Conservation (phyloP, 2,113 vertebrate genomes). For the Thryonomys swinderianus region DNA sequence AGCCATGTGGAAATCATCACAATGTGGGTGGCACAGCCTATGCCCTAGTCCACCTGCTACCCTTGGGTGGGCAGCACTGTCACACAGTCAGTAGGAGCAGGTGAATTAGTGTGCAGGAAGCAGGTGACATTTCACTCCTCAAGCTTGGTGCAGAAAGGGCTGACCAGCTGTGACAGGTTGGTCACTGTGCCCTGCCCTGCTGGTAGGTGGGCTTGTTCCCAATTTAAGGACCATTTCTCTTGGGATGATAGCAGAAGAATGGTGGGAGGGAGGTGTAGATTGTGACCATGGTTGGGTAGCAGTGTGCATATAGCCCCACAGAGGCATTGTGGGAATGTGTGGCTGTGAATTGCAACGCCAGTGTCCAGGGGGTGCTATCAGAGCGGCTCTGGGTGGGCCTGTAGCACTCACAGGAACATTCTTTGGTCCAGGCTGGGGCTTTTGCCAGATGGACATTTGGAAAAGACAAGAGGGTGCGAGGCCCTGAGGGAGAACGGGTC, state of each 20-base stretch:
- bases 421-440: fast-evolving
- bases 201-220: neutral
- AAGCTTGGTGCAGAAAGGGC: neutral
- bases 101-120: neutral
- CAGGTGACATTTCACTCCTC: neutral
- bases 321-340: neutral
- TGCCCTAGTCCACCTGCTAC: neutral
- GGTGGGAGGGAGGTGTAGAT: neutral
- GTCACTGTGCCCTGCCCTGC: neutral
- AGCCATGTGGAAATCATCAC: neutral
- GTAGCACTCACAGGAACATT: neutral
- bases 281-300: neutral
- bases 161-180: neutral
- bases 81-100: neutral
- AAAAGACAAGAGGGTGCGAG: neutral
- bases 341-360: neutral
- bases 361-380: neutral
- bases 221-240: neutral
- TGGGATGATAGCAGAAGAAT: neutral
- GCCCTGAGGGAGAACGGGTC: neutral
- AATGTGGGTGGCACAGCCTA: neutral
- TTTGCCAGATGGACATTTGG: neutral
- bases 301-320: neutral
- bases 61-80: neutral
- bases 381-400: neutral